These are phyloP conservation scores for Heptranchias perlo DNA, from an alignment of 2,113 vertebrate species.

Conservation along the genomic window DNA sequence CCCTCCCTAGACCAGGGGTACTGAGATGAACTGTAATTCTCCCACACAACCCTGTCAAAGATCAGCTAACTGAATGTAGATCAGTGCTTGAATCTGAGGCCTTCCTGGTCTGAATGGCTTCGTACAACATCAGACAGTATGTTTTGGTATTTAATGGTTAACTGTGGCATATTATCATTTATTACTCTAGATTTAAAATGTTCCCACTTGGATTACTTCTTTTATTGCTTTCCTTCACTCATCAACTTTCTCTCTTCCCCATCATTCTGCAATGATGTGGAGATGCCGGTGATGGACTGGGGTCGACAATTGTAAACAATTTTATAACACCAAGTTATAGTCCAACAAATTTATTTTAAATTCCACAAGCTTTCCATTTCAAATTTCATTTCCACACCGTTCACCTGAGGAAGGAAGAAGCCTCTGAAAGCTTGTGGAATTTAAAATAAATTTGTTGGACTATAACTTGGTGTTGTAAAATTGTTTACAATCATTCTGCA, in stretches of 20 bases:
- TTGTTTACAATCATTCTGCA: too few species aligned
- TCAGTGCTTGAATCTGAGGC: background rate
- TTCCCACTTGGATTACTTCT: background rate
- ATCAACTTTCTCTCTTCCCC: background rate
- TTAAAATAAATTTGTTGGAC: too few species aligned
- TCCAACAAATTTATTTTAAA: too few species aligned
- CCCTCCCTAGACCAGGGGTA: background rate
- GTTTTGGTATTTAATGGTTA: background rate
- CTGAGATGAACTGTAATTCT: background rate
- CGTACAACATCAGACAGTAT: background rate
- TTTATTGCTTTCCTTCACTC: background rate
- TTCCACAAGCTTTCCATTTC: too few species aligned
- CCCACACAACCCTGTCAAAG: background rate
- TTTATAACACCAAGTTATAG: too few species aligned
- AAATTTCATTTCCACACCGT: too few species aligned
- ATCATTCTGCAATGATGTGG: too few species aligned
- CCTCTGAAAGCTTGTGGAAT: too few species aligned
- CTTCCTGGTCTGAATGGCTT: background rate
- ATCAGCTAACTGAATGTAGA: background rate
- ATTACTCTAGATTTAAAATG: background rate
- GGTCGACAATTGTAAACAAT: too few species aligned
- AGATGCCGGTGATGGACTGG: too few species aligned
- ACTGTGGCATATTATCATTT: background rate
- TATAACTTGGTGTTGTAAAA: too few species aligned
- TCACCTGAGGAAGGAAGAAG: too few species aligned